Conservation (phyloP, 2,888 invertebrate genomes). For the Eretmocerus hayati region DNA sequence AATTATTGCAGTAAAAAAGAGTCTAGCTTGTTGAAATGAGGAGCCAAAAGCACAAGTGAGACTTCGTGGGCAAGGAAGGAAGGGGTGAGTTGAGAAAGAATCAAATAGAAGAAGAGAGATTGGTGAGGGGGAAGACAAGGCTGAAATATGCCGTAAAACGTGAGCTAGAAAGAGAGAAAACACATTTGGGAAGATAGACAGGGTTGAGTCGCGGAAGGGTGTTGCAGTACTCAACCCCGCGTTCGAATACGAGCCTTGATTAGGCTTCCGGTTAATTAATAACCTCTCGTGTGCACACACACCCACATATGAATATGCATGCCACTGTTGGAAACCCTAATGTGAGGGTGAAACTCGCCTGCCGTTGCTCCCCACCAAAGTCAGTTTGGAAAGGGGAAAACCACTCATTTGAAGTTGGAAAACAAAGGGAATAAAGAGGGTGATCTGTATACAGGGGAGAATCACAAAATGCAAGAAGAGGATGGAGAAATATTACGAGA, state of each 20-base stretch:
- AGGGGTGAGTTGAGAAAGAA: neutral
- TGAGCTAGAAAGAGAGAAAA: neutral
- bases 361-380: no score
- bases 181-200: no score
- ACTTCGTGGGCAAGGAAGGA: no score
- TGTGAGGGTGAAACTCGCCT: slow-evolving; percentile 32
- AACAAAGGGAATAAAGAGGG: slow-evolving; percentile 37
- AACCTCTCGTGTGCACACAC: slow-evolving; percentile 48
- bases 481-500: slow-evolving; percentile 5
- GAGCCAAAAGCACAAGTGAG: neutral
- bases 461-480: slow-evolving; percentile 4
- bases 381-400: slow-evolving; percentile 30
- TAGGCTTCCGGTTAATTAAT: slow-evolving; percentile 56
- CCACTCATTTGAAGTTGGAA: slow-evolving; percentile 45
- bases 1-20: neutral
- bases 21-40: no score
- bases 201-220: slow-evolving; percentile 16
- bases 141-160: neutral
- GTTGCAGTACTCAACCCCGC: slow-evolving; percentile 12
- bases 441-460: neutral
- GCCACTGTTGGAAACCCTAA: slow-evolving; percentile 41
- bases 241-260: slow-evolving; percentile 47
- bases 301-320: slow-evolving; percentile 44
- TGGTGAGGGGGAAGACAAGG: neutral
- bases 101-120: neutral